Base-by-base conservation (phyloP, 2,888 invertebrate genomes). In the Drosophila nigricruria region DNA sequence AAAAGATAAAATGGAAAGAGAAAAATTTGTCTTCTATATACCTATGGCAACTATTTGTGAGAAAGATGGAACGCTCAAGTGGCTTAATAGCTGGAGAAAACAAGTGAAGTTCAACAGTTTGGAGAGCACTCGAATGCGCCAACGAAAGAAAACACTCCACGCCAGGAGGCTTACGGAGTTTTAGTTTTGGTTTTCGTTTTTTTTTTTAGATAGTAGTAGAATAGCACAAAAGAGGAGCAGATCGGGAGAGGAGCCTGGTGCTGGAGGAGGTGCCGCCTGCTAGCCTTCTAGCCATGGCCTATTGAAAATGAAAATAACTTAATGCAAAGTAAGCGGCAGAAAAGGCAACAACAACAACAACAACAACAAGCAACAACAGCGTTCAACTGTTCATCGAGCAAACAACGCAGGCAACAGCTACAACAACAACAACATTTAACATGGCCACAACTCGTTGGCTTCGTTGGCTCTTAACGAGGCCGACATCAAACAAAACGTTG, bases 401-500 rank as follows among this genome's bases (percentile, higher is more conserved):
- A 86, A 83, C 83, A 85, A 61, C 77, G 47, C 47, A 70, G 65
- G 52, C 75, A 70, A 52, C 70, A 23, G 27, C 73, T 77, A 47
- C 70, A 70, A 53, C 67, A 47, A 25, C 69, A 81, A 82, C 79
- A 75, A 66, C 79, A 68, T 70, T 61, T 65, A 75, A 87, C 83
- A 77, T 81, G 76, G 85, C 82, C 81, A 77, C 73, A 90, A 82
- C 82, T 88, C 88, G 82, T 85, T 88, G 89, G 90, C 91, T 88
- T 90, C 88, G 88, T 90, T 90, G 88, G 82, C 82, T 91, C 89
- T 89, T 90, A 90, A 91, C 90, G 91, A 91, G 90, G 89, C 90
- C 90, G 90, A 89, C 91, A 90, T 90, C 88, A 90, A 87, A 87
- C 89, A 87, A 85, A 81, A 85, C 85, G 84, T 83, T 84, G 81